Evolutionary conservation across 2,113 vertebrate genomes (phyloP).

Genomic region (Cairina moschata): DNA sequence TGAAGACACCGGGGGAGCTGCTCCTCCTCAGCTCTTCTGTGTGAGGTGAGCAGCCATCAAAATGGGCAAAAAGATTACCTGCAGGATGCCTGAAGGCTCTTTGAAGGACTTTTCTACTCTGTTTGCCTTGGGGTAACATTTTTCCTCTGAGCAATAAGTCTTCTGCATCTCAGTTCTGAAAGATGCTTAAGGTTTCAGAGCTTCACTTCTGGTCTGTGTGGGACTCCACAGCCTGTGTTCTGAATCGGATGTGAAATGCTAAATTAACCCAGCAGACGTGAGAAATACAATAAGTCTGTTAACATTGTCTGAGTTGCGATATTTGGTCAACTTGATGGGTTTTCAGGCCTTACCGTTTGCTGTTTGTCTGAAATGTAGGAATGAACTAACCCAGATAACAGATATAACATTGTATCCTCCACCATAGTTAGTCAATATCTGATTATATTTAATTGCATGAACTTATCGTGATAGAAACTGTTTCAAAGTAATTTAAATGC

Average conservation of each 20-base stretch:
- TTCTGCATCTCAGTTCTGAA: not conserved
- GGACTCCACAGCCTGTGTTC: not conserved
- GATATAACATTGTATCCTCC: not conserved
- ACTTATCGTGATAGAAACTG: slow-evolving; percentile 59
- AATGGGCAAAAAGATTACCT: not conserved
- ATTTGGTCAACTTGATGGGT: not conserved
- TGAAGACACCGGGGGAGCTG: not conserved
- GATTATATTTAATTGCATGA: slow-evolving; percentile 65
- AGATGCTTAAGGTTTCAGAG: not conserved
- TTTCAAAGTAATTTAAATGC: slow-evolving; percentile 58
- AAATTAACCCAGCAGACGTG: not conserved
- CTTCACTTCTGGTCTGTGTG: not conserved
- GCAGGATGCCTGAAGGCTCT: not conserved
- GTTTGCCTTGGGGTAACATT: not conserved
- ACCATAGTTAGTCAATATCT: slow-evolving; percentile 37
- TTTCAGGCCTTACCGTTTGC: not conserved
- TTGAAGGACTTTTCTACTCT: not conserved
- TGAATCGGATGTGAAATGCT: not conserved
- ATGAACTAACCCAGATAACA: slow-evolving; percentile 21
- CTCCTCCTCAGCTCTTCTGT: slow-evolving; percentile 43
- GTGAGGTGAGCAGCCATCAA: slow-evolving; percentile 47
- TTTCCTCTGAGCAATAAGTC: not conserved
- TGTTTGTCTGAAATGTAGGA: not conserved
- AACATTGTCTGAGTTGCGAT: not conserved
- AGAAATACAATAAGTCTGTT: not conserved